phyloP scores from a whole-genome alignment of 2,888 invertebrate genomes.

The Ischnus inquisitorius region DNA sequence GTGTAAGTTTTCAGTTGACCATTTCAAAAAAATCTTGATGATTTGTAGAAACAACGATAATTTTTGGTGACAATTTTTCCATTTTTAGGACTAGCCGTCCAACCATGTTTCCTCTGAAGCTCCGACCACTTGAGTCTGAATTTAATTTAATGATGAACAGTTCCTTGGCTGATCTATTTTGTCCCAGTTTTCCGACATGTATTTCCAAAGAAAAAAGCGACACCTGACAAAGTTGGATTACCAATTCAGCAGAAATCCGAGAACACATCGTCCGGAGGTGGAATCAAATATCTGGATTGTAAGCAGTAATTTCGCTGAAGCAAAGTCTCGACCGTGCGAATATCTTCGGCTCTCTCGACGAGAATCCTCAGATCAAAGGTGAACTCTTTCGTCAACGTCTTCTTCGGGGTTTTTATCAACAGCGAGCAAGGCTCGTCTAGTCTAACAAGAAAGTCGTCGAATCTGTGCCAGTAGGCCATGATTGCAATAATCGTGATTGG shows the following conservation, averaged over 20 bases:
- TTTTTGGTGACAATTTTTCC: too few relatives aligned
- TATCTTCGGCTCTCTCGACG: conserved; percentile 42
- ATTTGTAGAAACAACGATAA: too few relatives aligned
- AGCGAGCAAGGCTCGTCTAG: conserved; percentile 51
- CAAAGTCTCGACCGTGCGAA: conserved; percentile 59
- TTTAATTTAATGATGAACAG: too few relatives aligned
- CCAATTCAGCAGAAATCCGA: neutral
- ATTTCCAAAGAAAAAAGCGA: neutral
- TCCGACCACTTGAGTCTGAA: too few relatives aligned
- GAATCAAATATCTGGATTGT: conserved; percentile 51
- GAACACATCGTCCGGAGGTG: conserved; percentile 48
- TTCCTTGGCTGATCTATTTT: too few relatives aligned
- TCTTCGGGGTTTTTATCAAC: conserved; percentile 47
- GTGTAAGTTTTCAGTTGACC: too few relatives aligned
- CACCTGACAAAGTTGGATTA: neutral
- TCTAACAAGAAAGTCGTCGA: neutral
- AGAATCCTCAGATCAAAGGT: conserved; percentile 58
- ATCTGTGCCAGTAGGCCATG: conserved; percentile 20
- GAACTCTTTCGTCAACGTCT: conserved; percentile 23
- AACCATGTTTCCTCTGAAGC: too few relatives aligned
- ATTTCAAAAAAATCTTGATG: too few relatives aligned
- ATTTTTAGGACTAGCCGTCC: too few relatives aligned
- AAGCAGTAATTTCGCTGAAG: conserved; percentile 54
- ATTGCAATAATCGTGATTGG: conserved; percentile 36
- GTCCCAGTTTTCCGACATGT: too few relatives aligned